Evolutionary conservation across 2,888 invertebrate genomes (phyloP), one percentile per base, ranked within the genome.

Genomic region (Protodeltote pygarga): DNA sequence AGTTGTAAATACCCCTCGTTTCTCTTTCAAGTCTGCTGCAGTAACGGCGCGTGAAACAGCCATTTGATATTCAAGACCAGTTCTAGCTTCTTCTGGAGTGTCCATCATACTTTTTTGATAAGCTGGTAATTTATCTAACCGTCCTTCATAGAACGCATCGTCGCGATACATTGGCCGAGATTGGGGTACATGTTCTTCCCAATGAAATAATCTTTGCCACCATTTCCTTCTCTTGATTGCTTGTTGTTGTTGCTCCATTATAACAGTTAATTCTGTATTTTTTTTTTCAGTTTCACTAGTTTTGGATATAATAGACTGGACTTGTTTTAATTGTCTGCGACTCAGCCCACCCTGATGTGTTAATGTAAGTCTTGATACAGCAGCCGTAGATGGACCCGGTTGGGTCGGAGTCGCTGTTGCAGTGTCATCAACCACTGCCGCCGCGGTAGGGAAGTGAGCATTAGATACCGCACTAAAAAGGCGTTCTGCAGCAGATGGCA

Each of bases 111-210:
- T 90, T 77, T 89, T 91, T 68, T 87, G 81, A 58, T 91, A 92
- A 5, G 55, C 69, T 10, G 86, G 81, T 46, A 92, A 67, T 4
- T 80, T 75, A 58, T 85, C 75, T 35, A 92, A 33, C 45, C 79
- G 84, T 0, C 91, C 89, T 8, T 73, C 75, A 55, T 87, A 92
- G 73, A 92, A 92, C 35, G 80, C 88, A 60, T 92, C 91, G 65
- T 92, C 91, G 47, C 91, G 76, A 58, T 92, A 92, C 82, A 92
- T 75, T 2, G 91, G 91, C 6, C 91, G 82, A 23, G 88, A 76
- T 46, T 89, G 75, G 11, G 76, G 63, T 27, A 85, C 71, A 53
- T 90, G 89, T 23, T 78, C 49, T 47, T 90, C 87, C 91, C 91
- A 91, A 9, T 75, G 72, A 62, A 71, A 89, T 19, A 85, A 58